These are phyloP conservation scores for Dorcus hopei DNA, from an alignment of 2,888 invertebrate species.

Conservation along the genomic window DNA sequence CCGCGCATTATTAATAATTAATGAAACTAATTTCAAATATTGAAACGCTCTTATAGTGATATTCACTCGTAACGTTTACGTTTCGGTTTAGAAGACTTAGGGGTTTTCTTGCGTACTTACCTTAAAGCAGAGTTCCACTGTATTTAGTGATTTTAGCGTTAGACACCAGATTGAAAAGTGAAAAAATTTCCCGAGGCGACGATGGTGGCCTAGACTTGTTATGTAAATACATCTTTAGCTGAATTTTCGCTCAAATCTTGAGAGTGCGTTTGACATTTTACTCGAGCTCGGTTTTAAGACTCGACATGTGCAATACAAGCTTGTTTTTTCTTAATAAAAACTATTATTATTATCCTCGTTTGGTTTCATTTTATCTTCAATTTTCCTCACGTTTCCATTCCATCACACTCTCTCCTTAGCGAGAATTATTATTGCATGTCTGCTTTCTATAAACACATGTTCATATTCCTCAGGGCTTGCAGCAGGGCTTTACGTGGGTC, in stretches of 20 bases:
- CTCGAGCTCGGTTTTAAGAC: conserved; percentile 31
- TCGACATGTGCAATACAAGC: conserved; percentile 39
- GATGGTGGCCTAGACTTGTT: conserved; percentile 21
- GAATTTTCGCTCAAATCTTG: conserved; percentile 27
- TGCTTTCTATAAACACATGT: too few species aligned
- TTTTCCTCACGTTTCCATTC: too few species aligned
- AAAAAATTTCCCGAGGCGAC: conserved; percentile 11
- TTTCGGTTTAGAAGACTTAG: too few species aligned
- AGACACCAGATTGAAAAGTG: conserved; percentile 8
- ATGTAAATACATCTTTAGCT: conserved; percentile 24
- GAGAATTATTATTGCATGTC: too few species aligned
- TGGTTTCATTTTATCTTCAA: conserved; percentile 1
- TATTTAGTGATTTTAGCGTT: conserved; percentile 5
- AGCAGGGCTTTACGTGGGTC: too few species aligned
- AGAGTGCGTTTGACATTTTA: conserved; percentile 30
- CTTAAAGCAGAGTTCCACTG: neutral
- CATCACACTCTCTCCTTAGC: too few species aligned
- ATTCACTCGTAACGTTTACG: too few species aligned
- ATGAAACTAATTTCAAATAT: too few species aligned
- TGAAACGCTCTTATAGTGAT: too few species aligned
- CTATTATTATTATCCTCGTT: conserved; percentile 26
- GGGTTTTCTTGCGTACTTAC: too few species aligned
- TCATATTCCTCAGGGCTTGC: too few species aligned
- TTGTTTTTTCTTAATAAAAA: conserved; percentile 41
- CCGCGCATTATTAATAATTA: too few species aligned